phyloP scores from a whole-genome alignment of 2,113 vertebrate genomes.

The Zapus hudsonius region DNA sequence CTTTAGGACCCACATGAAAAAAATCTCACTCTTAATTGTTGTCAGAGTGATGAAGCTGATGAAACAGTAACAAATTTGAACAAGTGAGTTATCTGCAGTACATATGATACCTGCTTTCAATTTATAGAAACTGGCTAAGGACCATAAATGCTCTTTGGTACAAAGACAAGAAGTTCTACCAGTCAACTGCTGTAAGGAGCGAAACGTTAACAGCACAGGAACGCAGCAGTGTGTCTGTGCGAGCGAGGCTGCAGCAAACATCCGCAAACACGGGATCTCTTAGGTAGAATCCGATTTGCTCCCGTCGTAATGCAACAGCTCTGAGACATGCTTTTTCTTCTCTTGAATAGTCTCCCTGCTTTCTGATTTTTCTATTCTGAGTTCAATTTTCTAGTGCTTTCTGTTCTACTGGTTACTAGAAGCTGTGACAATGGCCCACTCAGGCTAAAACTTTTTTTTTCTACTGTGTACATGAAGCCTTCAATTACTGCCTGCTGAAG shows the following conservation, averaged over 20 bases:
- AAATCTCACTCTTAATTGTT: constrained; percentile 41
- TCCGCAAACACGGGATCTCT: constrained; percentile 38
- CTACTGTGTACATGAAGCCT: constrained; percentile 87
- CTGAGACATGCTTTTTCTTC: constrained; percentile 71
- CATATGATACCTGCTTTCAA: background rate
- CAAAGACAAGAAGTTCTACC: background rate
- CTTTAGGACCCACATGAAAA: constrained; percentile 10
- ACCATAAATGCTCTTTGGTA: constrained; percentile 29
- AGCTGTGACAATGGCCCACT: constrained; percentile 85
- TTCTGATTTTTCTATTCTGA: constrained; percentile 84
- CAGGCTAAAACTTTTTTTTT: constrained; percentile 86
- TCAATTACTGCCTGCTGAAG: constrained; percentile 95
- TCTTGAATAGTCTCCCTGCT: constrained; percentile 67
- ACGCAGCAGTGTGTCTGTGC: constrained; percentile 25
- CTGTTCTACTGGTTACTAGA: constrained; percentile 85
- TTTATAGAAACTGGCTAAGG: constrained; percentile 31
- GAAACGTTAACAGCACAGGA: constrained; percentile 1
- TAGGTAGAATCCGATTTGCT: constrained; percentile 50
- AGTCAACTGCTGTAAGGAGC: constrained; percentile 11
- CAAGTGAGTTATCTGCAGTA: background rate
- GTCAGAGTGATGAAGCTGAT: constrained; percentile 27
- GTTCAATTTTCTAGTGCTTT: constrained; percentile 83
- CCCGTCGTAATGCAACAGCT: constrained; percentile 73
- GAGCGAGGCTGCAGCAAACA: constrained; percentile 46
- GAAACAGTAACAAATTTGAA: constrained; percentile 28